Base-by-base conservation (phyloP, 2,888 invertebrate species). In the Argyresthia albistria region DNA sequence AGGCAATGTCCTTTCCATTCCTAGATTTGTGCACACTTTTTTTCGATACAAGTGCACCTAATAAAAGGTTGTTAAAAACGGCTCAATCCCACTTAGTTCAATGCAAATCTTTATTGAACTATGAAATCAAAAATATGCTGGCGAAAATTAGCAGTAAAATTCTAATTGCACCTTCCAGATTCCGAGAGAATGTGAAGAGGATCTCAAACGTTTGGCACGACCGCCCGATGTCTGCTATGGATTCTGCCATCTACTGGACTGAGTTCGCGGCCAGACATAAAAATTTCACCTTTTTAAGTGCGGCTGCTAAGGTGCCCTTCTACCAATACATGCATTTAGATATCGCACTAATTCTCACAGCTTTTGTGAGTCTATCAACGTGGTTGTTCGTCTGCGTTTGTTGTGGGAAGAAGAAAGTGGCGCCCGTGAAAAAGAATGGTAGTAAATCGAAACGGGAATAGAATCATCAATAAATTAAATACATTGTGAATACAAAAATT, bases 201-300 rank as follows among this genome's bases (percentile, higher is more conserved):
- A 60, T 90, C 11, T 88, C 90, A 8, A 78, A 69, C 53, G 78
- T 89, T 7, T 91, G 90, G 86, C 83, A 82, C 54, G 91, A 92
- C 60, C 82, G 91, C 14, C 91, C 90, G 0, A 65, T 89, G 64
- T 71, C 88, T 1, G 87, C 92, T 0, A 62, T 91, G 61, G 89
- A 91, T 48, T 88, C 90, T 0, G 91, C 92, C 1, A 68, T 90
- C 10, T 91, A 86, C 66, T 92, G 92, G 92, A 88, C 90, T 1
- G 92, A 92, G 65, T 91, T 89, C 62, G 89, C 89, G 0, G 90
- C 90, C 8, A 78, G 83, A 53, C 80, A 90, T 59, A 68, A 83
- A 8, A 88, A 90, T 55, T 67, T 75, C 36, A 75, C 70, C 1
- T 79, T 88, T 64, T 78, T 86, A 51, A 79, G 88, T 0, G 78